These are phyloP conservation scores for Clivina fossor DNA, from an alignment of 2,888 invertebrate species.

Conservation along the genomic window DNA sequence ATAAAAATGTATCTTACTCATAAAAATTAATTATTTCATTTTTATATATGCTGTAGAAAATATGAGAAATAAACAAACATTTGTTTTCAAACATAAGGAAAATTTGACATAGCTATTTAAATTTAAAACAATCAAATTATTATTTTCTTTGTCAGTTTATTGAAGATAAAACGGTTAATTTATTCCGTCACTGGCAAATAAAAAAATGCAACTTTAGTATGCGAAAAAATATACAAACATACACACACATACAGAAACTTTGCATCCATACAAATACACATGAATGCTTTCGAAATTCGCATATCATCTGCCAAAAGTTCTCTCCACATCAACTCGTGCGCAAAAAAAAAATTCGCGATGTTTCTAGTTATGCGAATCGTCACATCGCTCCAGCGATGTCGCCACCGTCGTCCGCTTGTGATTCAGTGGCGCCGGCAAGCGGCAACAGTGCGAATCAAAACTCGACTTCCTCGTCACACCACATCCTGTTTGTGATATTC, in stretches of 20 bases:
- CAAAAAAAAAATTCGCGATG: constrained; percentile 11
- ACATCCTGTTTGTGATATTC: constrained; percentile 30
- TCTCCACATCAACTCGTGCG: constrained; percentile 1
- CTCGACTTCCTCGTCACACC: constrained; percentile 32
- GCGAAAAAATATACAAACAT: constrained; percentile 6
- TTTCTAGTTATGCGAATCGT: constrained; percentile 7
- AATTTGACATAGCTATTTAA: no score
- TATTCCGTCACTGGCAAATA: no score
- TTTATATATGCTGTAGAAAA: no score
- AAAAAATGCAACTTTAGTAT: background rate
- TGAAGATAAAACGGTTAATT: no score
- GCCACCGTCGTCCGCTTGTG: constrained; percentile 31
- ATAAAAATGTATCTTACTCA: no score
- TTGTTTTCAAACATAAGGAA: no score
- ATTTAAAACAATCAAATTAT: no score
- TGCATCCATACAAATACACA: constrained; percentile 24
- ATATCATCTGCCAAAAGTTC: constrained; percentile 30
- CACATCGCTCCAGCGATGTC: constrained; percentile 28
- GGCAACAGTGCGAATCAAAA: constrained; percentile 32
- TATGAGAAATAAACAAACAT: no score
- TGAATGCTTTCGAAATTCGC: constrained; percentile 30
- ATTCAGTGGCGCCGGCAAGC: constrained; percentile 34
- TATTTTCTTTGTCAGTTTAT: no score
- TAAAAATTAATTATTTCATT: no score
- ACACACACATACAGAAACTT: no score